Evolutionary conservation across 1,140 invertebrate genomes (phyloP), one percentile per base, ranked within the genome.

Genomic region (Pseudoatta argentina): DNA sequence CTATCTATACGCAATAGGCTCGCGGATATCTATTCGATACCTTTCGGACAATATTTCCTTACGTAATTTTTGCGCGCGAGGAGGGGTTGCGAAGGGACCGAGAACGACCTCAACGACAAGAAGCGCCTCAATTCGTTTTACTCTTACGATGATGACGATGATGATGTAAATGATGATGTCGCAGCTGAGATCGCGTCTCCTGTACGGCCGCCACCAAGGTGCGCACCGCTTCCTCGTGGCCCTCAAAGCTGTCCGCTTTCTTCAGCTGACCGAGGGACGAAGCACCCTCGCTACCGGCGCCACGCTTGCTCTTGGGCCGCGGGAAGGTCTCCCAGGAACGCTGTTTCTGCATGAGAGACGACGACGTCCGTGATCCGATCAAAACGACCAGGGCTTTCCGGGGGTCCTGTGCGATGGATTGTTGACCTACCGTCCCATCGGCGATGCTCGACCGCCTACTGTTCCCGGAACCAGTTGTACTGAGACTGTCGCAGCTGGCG

Each of bases 201-300:
- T 97, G 97, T 0, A 97, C 97, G 24, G 97, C 97, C 18, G 97
- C 97, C 3, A 97, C 97, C 66, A 97, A 93, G 6, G 97, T 97
- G 72, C 97, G 95, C 5, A 97, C 97, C 6, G 97, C 97, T 90
- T 97, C 97, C 92, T 97, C 97, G 92, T 97, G 97, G 3, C 97
- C 97, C 93, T 97, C 96, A 91, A 97, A 97, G 91, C 96, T 97
- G 89, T 97, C 96, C 1, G 96, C 96, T 92, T 97, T 97, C 77
- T 96, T 95, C 18, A 97, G 88, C 27, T 96, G 94, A 6, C 94
- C 94, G 21, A 94, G 89, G 0, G 89, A 92, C 27, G 86, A 83
- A 18, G 89, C 75, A 6, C 87, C 86, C 2, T 91, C 85, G 1
- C 89, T 24, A 59, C 77, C 18, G 87, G 69, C 44, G 61, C 63